These are phyloP conservation scores for Nestor notabilis DNA, from an alignment of 2,113 vertebrate species.

Conservation along the genomic window DNA sequence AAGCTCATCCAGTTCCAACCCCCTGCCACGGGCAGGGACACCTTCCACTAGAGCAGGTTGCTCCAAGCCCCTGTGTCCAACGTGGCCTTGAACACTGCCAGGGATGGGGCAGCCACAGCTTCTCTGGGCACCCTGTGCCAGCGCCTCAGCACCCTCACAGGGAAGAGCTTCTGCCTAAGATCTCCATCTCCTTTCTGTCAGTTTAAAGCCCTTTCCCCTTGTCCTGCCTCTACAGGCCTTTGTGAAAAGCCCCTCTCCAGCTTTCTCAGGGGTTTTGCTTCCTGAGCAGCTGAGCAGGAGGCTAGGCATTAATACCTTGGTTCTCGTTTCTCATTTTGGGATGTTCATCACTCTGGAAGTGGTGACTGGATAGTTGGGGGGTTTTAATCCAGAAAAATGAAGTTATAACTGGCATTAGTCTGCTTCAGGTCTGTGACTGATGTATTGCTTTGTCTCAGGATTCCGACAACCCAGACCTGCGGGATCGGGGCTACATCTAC, in stretches of 20 bases:
- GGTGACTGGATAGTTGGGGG: neutral
- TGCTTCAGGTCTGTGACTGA: neutral
- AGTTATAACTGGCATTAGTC: neutral
- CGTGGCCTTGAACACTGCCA: neutral
- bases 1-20: neutral
- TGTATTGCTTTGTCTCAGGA: slow-evolving; percentile 77
- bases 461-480: slow-evolving; percentile 97
- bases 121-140: neutral
- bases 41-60: neutral
- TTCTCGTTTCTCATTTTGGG: neutral
- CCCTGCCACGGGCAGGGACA: neutral
- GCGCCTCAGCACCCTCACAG: neutral
- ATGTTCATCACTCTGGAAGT: neutral
- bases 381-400: neutral
- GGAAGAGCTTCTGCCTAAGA: neutral
- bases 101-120: neutral
- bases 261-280: neutral
- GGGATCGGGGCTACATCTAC: slow-evolving; percentile 98
- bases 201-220: neutral
- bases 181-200: neutral
- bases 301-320: no score
- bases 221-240: neutral
- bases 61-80: neutral
- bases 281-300: neutral
- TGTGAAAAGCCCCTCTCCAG: neutral